Evolutionary conservation across 2,113 vertebrate species (phyloP).

Genomic region (Leuciscus idus): DNA sequence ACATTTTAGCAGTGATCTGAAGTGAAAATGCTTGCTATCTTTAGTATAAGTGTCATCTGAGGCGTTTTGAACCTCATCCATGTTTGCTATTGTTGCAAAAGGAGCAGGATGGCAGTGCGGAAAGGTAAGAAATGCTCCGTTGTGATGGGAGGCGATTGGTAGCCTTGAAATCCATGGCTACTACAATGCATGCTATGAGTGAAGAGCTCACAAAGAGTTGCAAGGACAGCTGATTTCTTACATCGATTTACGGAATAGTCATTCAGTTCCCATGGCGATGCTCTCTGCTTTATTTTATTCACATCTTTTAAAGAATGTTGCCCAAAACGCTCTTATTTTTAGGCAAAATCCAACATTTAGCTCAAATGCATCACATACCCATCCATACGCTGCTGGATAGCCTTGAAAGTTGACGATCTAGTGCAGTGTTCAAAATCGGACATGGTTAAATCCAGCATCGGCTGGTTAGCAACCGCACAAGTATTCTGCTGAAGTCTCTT

Average conservation of each 20-base stretch:
- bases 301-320: not conserved
- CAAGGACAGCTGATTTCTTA: slow-evolving; percentile 32
- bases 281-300: slow-evolving; percentile 5
- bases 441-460: slow-evolving; percentile 27
- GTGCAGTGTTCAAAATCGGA: not conserved
- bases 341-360: not conserved
- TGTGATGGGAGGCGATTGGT: slow-evolving; percentile 14
- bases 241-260: slow-evolving; percentile 8
- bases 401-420: slow-evolving; percentile 6
- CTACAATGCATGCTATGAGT: not conserved
- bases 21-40: slow-evolving; percentile 4
- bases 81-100: slow-evolving; percentile 23
- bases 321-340: not conserved
- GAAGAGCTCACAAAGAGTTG: not conserved
- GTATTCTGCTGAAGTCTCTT: slow-evolving; percentile 78
- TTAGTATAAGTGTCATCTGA: not conserved
- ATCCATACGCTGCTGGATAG: not conserved
- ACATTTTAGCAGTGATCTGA: not conserved
- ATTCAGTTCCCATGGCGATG: slow-evolving; percentile 16
- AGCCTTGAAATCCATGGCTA: slow-evolving; percentile 30
- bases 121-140: slow-evolving; percentile 26
- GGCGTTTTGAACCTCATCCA: slow-evolving; percentile 1
- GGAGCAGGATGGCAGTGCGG: not conserved
- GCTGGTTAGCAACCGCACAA: slow-evolving; percentile 63
- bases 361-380: not conserved